These are phyloP conservation scores for Harpegnathos saltator DNA, from an alignment of 1,140 invertebrate genomes.

Conservation along the genomic window DNA sequence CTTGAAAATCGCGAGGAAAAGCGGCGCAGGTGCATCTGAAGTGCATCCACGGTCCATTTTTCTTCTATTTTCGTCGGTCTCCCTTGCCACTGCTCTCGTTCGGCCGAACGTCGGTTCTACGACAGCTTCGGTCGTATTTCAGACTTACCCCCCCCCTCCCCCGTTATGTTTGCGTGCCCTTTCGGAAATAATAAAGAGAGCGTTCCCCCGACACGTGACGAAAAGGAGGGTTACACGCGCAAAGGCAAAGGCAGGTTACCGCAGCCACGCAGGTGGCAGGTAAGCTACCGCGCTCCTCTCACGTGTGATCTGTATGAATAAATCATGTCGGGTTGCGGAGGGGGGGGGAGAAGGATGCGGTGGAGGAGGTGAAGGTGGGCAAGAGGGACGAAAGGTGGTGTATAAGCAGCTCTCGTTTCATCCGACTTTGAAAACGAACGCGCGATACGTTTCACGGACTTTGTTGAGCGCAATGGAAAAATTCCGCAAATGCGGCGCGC, in stretches of 20 bases:
- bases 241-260: slow-evolving; percentile 48
- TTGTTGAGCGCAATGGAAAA: no score
- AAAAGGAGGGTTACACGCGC: slow-evolving; percentile 44
- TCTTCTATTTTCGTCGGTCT: slow-evolving; percentile 18
- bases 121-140: slow-evolving; percentile 47
- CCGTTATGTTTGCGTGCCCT: slow-evolving; percentile 50
- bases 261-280: neutral
- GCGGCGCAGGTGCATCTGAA: neutral
- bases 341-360: no score
- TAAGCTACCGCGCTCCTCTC: slow-evolving; percentile 19
- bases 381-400: no score
- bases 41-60: slow-evolving; percentile 20
- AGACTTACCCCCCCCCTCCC: neutral
- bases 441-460: neutral
- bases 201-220: slow-evolving; percentile 61
- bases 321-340: slow-evolving; percentile 49
- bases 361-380: no score
- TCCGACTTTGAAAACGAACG: neutral
- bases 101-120: slow-evolving; percentile 25
- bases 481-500: neutral
- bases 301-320: slow-evolving; percentile 38
- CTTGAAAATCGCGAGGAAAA: neutral
- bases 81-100: slow-evolving; percentile 19
- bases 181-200: slow-evolving; percentile 66
- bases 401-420: neutral